These are phyloP conservation scores for Peromyscus polionotus DNA, from an alignment of 2,113 vertebrate species.

Conservation along the genomic window DNA sequence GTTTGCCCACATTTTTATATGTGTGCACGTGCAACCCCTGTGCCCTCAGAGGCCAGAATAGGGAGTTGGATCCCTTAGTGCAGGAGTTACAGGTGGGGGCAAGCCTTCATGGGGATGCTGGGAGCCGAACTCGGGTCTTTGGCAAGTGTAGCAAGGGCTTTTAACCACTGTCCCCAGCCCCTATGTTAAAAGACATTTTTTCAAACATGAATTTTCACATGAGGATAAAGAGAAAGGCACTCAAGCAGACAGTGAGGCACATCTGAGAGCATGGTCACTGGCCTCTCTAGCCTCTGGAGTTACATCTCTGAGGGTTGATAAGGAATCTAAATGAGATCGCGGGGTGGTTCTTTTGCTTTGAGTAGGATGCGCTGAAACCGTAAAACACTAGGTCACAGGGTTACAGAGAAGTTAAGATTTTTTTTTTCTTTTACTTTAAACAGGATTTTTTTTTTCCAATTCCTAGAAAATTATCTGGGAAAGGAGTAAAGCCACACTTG, in stretches of 20 bases:
- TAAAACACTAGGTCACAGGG: neutral
- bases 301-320: neutral
- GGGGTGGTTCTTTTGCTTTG: neutral
- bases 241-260: neutral
- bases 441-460: too few species aligned
- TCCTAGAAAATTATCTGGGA: neutral
- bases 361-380: neutral
- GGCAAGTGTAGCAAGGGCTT: neutral
- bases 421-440: neutral
- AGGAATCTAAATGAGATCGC: neutral
- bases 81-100: too few species aligned
- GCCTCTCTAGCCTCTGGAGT: neutral
- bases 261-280: too few species aligned
- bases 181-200: neutral
- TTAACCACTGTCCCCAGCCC: neutral
- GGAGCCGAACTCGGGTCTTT: neutral
- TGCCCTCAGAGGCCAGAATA: too few species aligned
- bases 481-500: neutral
- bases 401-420: neutral
- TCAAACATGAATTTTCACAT: neutral
- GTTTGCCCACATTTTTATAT: neutral
- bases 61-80: neutral
- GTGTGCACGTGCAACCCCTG: too few species aligned
- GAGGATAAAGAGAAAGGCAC: neutral
- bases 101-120: neutral